phyloP scores from a whole-genome alignment of 2,113 vertebrate genomes.

The Onychorhynchus coronatus region DNA sequence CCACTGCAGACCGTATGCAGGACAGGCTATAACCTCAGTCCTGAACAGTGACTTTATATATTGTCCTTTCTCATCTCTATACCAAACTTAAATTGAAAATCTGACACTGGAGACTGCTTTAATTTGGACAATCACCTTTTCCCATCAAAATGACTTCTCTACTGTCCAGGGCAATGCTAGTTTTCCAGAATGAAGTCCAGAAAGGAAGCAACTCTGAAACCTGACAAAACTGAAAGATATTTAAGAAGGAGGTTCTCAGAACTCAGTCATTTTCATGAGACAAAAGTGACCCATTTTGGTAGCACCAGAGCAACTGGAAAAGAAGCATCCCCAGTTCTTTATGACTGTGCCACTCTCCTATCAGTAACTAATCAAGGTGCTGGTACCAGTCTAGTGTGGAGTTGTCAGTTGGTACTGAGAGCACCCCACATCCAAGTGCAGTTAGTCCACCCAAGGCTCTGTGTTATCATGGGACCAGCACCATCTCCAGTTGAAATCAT shows the following conservation, averaged over 20 bases:
- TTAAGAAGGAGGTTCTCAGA: not conserved
- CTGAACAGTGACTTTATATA: not conserved
- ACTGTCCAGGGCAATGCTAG: not conserved
- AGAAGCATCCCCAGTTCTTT: not conserved
- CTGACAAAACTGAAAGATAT: not conserved
- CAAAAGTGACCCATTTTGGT: not conserved
- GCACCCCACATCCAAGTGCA: not conserved
- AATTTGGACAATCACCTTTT: not conserved
- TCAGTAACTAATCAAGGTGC: not conserved
- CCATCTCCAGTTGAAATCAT: not conserved
- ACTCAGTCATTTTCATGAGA: not conserved
- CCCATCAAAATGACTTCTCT: no score
- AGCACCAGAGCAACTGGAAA: not conserved
- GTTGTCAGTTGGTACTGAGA: not conserved
- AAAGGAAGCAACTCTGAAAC: not conserved
- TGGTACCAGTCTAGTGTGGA: fast-evolving
- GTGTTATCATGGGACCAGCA: not conserved
- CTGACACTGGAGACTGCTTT: not conserved
- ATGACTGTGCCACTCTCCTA: no score
- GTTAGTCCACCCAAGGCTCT: not conserved
- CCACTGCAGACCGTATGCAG: not conserved
- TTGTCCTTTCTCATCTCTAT: not conserved
- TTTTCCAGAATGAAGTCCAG: not conserved
- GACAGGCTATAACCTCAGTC: not conserved
- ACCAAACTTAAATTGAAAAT: not conserved